Evolutionary conservation across 53 echinoderm and acorn worm species (phyloP), one percentile per base, ranked within the genome.

Genomic region (Luidia sarsii): DNA sequence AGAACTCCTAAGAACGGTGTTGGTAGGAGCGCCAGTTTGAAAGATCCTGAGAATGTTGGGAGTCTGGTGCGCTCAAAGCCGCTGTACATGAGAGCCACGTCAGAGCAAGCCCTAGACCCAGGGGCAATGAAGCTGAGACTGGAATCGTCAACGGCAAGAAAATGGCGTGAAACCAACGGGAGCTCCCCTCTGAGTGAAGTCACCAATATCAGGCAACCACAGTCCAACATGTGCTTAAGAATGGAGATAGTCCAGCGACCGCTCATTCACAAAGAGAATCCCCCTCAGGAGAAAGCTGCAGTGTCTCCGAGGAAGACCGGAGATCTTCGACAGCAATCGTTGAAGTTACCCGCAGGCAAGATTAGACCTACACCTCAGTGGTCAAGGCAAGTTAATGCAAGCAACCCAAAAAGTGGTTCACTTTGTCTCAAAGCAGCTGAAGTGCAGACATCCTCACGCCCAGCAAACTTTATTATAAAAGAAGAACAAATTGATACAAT

Each of bases 231-330:
- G 45, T 77, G 77, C 62, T n/a, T 77, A 6, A 59, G 77, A 32
- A 77, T 77, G 77, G 77, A 77, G 77, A 77, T 77, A 21, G 46
- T 77, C 6, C 77, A 77, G 43, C 59, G 77, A 43, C 77, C 77
- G 21, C 11, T 77, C 25, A 77, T 16, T 14, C n/a, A 15, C n/a
- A 18, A 9, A 4, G 28, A 56, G 25, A 74, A 21, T 0, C 29
- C 38, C 2, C 25, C 33, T 3, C 18, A 37, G 36, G 48, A 45
- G 8, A 41, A 39, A 27, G 3, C 57, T 46, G 10, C 10, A 4
- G 25, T 16, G 37, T 33, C 55, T 22, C 72, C 72, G 2, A 57
- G 11, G 8, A 21, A 33, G 28, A 27, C 52, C 6, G 16, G 46
- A 3, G 41, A 75, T 11, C 41, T 22, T 11, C 61, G 14, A 14